Evolutionary conservation across 2,888 invertebrate species (phyloP).

Genomic region (Agrypnus murinus): DNA sequence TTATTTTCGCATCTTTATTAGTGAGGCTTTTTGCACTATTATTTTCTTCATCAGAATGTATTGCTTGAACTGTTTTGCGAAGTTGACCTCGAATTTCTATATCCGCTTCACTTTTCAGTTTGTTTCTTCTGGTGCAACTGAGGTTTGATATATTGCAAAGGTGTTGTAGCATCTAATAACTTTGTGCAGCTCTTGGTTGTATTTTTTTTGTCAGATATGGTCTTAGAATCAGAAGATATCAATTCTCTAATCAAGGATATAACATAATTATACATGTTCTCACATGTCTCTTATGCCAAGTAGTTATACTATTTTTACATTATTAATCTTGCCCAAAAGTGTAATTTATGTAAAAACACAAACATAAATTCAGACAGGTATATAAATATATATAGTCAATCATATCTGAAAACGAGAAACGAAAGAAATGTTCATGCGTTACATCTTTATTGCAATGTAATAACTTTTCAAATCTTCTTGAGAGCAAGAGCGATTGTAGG

Average conservation of each 20-base stretch:
- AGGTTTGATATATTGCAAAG: not conserved
- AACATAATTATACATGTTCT: constrained; percentile 17
- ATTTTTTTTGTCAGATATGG: not conserved
- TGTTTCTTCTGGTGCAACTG: not conserved
- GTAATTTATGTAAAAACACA: too few species aligned
- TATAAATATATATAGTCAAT: too few species aligned
- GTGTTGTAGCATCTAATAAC: not conserved
- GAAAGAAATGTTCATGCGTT: too few species aligned
- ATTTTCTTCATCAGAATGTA: not conserved
- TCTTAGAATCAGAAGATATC: not conserved
- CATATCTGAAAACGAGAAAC: too few species aligned
- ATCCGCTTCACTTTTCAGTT: constrained; percentile 10
- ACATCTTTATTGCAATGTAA: too few species aligned
- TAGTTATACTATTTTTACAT: too few species aligned
- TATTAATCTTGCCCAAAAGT: too few species aligned
- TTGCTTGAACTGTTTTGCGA: not conserved
- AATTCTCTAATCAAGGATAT: constrained; percentile 3
- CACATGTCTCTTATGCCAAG: not conserved
- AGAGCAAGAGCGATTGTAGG: too few species aligned
- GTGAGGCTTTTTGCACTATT: too few species aligned
- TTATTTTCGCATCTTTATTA: too few species aligned
- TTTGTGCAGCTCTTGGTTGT: not conserved
- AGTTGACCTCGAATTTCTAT: constrained; percentile 15
- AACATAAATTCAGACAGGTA: too few species aligned
- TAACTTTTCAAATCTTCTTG: too few species aligned